Evolutionary conservation across 2,797 vertebrate genomes (phyloP).

Genomic region (Labeo calbasu): DNA sequence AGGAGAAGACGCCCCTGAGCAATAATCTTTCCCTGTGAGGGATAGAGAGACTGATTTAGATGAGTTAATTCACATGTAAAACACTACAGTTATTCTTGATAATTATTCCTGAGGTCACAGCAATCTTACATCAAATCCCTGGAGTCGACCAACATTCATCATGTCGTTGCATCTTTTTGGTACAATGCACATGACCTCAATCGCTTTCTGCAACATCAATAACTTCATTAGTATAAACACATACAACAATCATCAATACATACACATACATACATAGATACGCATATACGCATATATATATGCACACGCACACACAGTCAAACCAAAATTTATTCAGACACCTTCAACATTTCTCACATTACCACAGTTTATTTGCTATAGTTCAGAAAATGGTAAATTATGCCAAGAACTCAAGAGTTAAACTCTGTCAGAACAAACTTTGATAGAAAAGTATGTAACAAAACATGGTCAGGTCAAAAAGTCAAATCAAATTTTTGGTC

Average conservation of each 20-base stretch:
- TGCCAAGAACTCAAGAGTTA: no score
- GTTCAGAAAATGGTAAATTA: no score
- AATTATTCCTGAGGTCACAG: background rate
- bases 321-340: no score
- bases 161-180: conserved; percentile 98
- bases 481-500: no score
- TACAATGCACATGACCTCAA: conserved; percentile 98
- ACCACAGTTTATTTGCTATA: no score
- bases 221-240: conserved; percentile 18
- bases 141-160: conserved; percentile 97
- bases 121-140: conserved; percentile 94
- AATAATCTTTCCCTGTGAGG: conserved; percentile 93
- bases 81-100: background rate
- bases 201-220: conserved; percentile 84
- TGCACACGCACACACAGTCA: no score
- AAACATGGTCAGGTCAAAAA: no score
- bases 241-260: background rate
- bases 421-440: no score
- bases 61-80: background rate
- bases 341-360: no score
- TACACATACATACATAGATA: no score
- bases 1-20: conserved; percentile 96
- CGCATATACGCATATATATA: no score
- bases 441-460: no score
- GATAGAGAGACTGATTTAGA: background rate